Conservation (phyloP, 2,888 invertebrate species). For the Leucania comma region DNA sequence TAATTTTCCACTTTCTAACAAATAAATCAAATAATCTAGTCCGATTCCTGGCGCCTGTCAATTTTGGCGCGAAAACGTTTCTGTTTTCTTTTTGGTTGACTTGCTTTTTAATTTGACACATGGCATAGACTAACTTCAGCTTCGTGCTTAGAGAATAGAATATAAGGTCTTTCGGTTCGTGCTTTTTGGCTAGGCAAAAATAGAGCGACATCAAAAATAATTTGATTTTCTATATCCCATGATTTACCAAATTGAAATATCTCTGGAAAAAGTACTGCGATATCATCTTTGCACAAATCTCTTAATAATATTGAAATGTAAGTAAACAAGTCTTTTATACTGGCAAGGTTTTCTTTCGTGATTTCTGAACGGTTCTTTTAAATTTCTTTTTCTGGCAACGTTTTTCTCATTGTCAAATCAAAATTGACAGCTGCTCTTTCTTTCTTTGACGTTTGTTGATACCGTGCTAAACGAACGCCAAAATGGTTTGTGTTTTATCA, state of each 20-base stretch:
- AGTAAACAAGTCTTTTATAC: background rate
- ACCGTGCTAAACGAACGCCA: conserved; percentile 78
- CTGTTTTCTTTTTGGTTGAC: background rate
- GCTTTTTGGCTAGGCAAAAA: background rate
- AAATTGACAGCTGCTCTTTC: conserved; percentile 64
- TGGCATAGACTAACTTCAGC: background rate
- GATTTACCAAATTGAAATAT: too few species aligned
- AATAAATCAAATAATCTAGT: background rate
- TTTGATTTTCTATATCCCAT: too few species aligned
- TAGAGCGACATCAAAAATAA: too few species aligned
- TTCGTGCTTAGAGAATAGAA: too few species aligned
- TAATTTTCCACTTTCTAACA: background rate
- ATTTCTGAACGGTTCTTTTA: conserved; percentile 10
- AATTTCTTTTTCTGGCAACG: conserved; percentile 14
- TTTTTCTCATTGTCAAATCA: conserved; percentile 27
- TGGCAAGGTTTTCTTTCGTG: background rate
- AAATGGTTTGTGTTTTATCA: conserved; percentile 86
- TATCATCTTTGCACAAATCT: too few species aligned
- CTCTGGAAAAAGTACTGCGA: too few species aligned
- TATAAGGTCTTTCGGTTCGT: too few species aligned
- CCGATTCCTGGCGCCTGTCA: conserved; percentile 12
- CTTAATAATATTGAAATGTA: background rate
- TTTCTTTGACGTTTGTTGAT: conserved; percentile 83
- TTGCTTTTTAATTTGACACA: conserved; percentile 10
- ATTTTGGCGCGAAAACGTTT: conserved; percentile 56